A percentile compares a stretch with the other conserved stretches of the same genome.
These are phyloP conservation scores for Scaptomyza graminum DNA, from an alignment of 1,140 invertebrate species.

Conservation along the genomic window DNA sequence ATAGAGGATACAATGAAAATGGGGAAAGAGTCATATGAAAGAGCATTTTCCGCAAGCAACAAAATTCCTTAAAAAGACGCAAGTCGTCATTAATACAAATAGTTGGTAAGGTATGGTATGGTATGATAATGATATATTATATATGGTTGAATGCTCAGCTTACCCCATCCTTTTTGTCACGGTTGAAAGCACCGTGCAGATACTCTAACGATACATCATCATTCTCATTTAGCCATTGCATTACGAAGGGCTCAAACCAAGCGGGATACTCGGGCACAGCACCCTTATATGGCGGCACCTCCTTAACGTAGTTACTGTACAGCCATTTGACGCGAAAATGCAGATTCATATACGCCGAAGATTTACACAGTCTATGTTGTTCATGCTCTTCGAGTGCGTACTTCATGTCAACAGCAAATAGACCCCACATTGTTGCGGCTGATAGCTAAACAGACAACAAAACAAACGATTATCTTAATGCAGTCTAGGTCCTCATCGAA, in stretches of 20 bases:
- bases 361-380: slow-evolving; percentile 97
- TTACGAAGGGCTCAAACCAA: slow-evolving; percentile 99
- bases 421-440: slow-evolving; percentile 97
- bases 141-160: slow-evolving; percentile 79
- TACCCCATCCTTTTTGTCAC: slow-evolving; percentile 99
- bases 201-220: slow-evolving; percentile 99
- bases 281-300: slow-evolving; percentile 98
- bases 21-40: slow-evolving; percentile 10
- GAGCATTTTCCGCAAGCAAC: too few species aligned
- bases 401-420: slow-evolving; percentile 99
- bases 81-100: too few species aligned
- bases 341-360: slow-evolving; percentile 99
- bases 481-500: neutral
- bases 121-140: too few species aligned
- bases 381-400: slow-evolving; percentile 99
- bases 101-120: too few species aligned
- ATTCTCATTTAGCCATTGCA: slow-evolving; percentile 99
- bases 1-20: slow-evolving; percentile 18
- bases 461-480: neutral
- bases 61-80: too few species aligned
- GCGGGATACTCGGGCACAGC: slow-evolving; percentile 97
- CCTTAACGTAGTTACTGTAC: slow-evolving; percentile 99
- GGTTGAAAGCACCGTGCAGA: slow-evolving; percentile 98
- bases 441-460: slow-evolving; percentile 89
- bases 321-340: slow-evolving; percentile 99